Conservation (phyloP, 2,888 invertebrate species). For the Ecliptopera silaceata region DNA sequence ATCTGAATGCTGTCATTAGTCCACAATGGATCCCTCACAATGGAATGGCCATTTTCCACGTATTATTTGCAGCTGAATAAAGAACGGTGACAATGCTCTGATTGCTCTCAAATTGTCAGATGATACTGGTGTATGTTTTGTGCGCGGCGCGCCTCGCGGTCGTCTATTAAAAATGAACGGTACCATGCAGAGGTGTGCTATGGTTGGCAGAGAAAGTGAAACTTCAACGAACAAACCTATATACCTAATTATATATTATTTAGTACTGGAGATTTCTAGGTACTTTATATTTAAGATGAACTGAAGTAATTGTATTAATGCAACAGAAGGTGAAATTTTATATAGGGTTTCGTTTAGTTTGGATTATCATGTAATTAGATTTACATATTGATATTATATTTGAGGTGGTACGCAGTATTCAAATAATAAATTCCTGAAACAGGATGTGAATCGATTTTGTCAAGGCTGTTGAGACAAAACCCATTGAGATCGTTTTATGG, state of each 20-base stretch:
- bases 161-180: conserved; percentile 61
- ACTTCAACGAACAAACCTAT: no score
- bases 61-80: conserved; percentile 82
- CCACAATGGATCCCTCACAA: conserved; percentile 74
- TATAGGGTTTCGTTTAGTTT: no score
- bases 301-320: no score
- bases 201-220: conserved; percentile 31
- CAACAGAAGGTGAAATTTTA: no score
- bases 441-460: conserved; percentile 16
- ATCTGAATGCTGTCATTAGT: conserved; percentile 78
- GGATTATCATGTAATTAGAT: no score
- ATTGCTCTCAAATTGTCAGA: conserved; percentile 83
- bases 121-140: conserved; percentile 79
- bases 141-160: conserved; percentile 59
- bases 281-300: no score
- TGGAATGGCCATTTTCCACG: conserved; percentile 80
- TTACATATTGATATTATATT: no score
- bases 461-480: conserved; percentile 35
- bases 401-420: no score
- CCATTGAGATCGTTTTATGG: conserved; percentile 24
- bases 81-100: conserved; percentile 82
- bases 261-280: no score
- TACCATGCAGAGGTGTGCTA: conserved; percentile 30
- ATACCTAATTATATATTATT: no score
- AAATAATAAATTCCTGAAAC: conserved; percentile 3